Evolutionary conservation across 2,797 vertebrate species (phyloP).

Genomic region (Anableps anableps): DNA sequence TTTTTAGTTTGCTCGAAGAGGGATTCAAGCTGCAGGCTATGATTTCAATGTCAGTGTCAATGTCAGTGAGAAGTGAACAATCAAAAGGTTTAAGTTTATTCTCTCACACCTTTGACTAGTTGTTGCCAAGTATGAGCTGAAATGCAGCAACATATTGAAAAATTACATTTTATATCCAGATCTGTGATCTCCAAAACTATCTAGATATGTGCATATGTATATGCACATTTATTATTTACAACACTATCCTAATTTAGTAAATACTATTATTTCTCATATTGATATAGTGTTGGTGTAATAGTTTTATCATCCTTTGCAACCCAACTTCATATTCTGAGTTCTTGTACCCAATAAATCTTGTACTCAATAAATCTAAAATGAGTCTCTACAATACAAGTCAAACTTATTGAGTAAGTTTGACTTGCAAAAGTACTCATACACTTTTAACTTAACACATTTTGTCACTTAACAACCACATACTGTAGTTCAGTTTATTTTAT

Average conservation of each 20-base stretch:
- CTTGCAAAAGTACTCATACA: too few species aligned
- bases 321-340: background rate
- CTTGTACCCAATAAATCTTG: too few species aligned
- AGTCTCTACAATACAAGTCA: too few species aligned
- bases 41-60: conserved; percentile 8
- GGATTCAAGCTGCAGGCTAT: background rate
- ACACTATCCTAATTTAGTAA: too few species aligned
- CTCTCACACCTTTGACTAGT: background rate
- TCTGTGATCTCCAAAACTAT: background rate
- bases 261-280: background rate
- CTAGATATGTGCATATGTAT: background rate
- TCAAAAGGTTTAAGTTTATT: background rate
- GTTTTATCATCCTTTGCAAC: background rate
- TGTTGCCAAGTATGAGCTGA: background rate
- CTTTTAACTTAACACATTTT: background rate
- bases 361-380: too few species aligned
- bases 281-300: background rate
- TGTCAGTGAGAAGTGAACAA: background rate
- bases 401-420: too few species aligned
- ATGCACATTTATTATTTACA: background rate
- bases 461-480: too few species aligned
- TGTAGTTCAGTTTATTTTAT: background rate
- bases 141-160: conserved; percentile 2
- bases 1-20: conserved; percentile 2
- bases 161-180: background rate